phyloP scores from a whole-genome alignment of 2,888 invertebrate genomes.

The Drosophila ustulata region DNA sequence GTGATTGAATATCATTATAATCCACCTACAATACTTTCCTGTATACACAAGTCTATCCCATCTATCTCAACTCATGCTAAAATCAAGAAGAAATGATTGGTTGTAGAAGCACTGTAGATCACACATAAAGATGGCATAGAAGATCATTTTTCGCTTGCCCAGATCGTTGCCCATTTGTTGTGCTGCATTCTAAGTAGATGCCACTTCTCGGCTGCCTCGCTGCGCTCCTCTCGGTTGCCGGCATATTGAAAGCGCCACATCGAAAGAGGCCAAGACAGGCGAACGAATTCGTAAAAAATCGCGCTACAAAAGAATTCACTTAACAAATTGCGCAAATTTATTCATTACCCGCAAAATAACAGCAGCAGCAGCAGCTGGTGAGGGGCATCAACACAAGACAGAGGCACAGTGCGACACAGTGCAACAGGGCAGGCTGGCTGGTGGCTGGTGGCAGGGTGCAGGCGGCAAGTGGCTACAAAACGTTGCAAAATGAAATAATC shows the following conservation, averaged over 20 bases:
- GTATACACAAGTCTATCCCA: background rate
- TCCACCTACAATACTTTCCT: background rate
- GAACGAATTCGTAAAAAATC: conserved; percentile 76
- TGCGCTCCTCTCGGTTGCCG: conserved; percentile 2
- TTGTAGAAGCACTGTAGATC: conserved; percentile 1
- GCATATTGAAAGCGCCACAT: conserved; percentile 61
- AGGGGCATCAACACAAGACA: conserved; percentile 6
- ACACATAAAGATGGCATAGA: conserved; percentile 5
- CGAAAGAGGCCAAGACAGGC: conserved; percentile 38
- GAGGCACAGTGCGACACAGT: conserved; percentile 12
- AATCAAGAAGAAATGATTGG: background rate
- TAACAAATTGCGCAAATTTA: conserved; percentile 83
- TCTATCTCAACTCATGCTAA: background rate
- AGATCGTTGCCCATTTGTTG: conserved; percentile 40
- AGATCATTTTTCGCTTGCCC: conserved; percentile 2
- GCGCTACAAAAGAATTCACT: conserved; percentile 82
- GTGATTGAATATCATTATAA: background rate
- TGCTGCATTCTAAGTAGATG: conserved; percentile 52
- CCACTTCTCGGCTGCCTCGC: conserved; percentile 2
- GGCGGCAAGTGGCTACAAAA: conserved; percentile 65
- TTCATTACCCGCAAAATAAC: conserved; percentile 79
- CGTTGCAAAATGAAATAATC: conserved; percentile 80
- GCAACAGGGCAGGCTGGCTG: conserved; percentile 3
- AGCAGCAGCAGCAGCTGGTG: conserved; percentile 42
- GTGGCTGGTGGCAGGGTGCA: background rate